Base-by-base conservation (phyloP, 2,113 vertebrate genomes). In the Ceyx margarethae region DNA sequence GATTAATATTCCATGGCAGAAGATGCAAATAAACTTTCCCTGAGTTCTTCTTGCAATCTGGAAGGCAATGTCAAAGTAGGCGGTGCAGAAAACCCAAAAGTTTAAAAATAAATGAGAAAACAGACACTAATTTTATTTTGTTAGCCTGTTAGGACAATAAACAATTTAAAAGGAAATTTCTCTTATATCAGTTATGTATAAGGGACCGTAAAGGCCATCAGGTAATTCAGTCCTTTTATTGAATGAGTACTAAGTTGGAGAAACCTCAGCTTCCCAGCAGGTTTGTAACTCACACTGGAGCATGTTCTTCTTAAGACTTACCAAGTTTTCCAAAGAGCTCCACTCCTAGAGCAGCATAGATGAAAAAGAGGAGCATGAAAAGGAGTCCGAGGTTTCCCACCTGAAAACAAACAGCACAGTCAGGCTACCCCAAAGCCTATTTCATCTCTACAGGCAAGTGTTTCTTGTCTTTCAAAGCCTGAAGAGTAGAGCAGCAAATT, bases 341-440 rank as follows among this genome's bases (percentile, higher is more conserved):
- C 92, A 99, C 99, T 78, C 99, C 99, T 96, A 99, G 97, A 76
- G 99, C 99, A 25, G 99, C 99, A 2, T 99, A 99, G 98, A 99
- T 99, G 97, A 99, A 99, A 98, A 99, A 99, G 35, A 99, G 99
- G 86, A 99, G 98, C 99, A 99, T 99, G 97, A 99, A 99, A 95
- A 99, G 99, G 77, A 99, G 98, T 91, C 99, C 99, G 64, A 99
- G 98, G 97, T 99, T 99, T 96, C 99, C 99, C 97, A 99, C 99
- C 99, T 99, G 97, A 20, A 97, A 96, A 65, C 40, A 96, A 84
- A 97, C 0, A 0, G 17, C 31, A 85, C 4, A 5, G 61, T 96
- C 65, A 96, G 79, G 37, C 64, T 61, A 73, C 15, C 29, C n/a
- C 62, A 90, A 84, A 90, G 56, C 15, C 29, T 35, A 7, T 42